These are phyloP conservation scores for Ceratosolen fusciceps DNA, from an alignment of 1,140 invertebrate genomes.

Conservation along the genomic window DNA sequence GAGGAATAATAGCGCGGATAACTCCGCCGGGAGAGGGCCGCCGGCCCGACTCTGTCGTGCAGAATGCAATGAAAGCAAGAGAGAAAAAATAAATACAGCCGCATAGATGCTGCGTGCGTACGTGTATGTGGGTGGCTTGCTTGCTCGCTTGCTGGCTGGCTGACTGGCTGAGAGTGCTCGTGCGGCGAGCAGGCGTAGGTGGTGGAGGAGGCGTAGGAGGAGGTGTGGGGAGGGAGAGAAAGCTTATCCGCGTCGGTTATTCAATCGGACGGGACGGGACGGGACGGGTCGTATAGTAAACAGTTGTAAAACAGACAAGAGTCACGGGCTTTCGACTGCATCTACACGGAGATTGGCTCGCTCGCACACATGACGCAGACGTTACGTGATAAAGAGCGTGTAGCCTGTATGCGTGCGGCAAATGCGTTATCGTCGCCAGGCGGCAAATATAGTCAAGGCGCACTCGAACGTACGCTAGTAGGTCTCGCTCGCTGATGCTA, in stretches of 20 bases:
- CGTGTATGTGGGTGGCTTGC: no score
- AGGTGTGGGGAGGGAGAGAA: not conserved
- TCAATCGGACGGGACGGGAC: conserved; percentile 39
- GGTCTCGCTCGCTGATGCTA: not conserved
- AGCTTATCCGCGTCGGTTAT: conserved; percentile 33
- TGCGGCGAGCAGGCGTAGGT: no score
- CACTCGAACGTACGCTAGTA: not conserved
- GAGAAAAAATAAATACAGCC: no score
- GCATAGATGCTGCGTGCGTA: no score
- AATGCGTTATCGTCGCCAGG: conserved; percentile 26
- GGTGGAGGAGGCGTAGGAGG: not conserved
- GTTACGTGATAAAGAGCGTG: conserved; percentile 30
- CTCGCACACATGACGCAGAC: conserved; percentile 13
- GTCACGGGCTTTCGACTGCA: not conserved
- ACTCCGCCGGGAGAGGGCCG: not conserved
- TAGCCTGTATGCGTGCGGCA: conserved; percentile 15
- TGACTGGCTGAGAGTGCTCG: no score
- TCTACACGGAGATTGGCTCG: no score
- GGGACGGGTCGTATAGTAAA: conserved; percentile 37
- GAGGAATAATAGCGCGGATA: not conserved
- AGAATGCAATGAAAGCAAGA: no score
- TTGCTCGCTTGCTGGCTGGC: no score
- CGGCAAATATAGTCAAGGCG: conserved; percentile 19
- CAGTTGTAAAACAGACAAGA: conserved; percentile 36
- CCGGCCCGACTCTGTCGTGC: no score